Evolutionary conservation across 2,113 vertebrate species (phyloP), one percentile per base, ranked within the genome.

Genomic region (Urocitellus parryii): DNA sequence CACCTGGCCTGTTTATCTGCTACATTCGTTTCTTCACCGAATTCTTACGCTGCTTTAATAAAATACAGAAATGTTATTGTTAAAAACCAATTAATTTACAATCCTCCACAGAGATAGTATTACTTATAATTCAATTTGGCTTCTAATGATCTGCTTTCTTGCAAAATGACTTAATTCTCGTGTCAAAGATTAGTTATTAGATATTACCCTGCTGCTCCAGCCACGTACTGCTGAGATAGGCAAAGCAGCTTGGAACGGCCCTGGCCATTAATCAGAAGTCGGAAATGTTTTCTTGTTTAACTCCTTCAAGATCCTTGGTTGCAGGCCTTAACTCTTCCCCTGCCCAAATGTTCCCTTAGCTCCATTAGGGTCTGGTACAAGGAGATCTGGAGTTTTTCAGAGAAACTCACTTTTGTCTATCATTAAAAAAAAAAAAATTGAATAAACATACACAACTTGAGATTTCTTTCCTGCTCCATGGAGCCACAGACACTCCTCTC

Each of bases 1-100:
- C 99, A 99, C 99, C 99, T 99, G 99, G 99, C 99, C 99, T 99
- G 99, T 99, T 99, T 99, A 99, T 99, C 99, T 99, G 99, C 99
- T 99, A 98, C 98, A 98, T 98, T 99, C 98, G 98, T 99, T 98
- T 99, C 98, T 99, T 99, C 98, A 9, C 97, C 95, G 97, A 98
- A 98, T 98, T 98, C 98, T 99, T 99, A 98, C 97, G 97, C 98
- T 98, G 98, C 99, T 99, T 99, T 99, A 99, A 99, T 99, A 99
- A 99, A 99, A 98, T 98, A 99, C 98, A 98, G 99, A 99, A 99
- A 99, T 99, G 99, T 99, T 99, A 99, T 99, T 99, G 98, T 99
- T 99, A 99, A 99, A 99, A 99, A 99, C 98, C 98, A 99, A 99
- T 99, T 99, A 99, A 99, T 99, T 99, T 99, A 98, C 99, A 99